Evolutionary conservation across 2,888 invertebrate genomes (phyloP).

Genomic region (Euzetes globulus): DNA sequence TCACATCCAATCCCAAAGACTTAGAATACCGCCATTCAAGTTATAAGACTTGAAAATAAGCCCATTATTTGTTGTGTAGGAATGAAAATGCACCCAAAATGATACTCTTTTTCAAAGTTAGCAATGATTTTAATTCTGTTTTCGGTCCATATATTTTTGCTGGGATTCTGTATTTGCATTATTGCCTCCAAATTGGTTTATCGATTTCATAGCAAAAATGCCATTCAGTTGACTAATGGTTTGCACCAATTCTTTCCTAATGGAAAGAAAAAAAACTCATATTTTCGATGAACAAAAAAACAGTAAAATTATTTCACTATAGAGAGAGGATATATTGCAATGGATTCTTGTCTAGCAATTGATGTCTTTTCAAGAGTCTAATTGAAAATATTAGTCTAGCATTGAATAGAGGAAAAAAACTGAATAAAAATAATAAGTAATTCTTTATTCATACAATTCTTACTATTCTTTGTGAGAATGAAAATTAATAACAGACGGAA

Average conservation of each 20-base stretch:
- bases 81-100: neutral
- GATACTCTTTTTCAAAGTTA: neutral
- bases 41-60: too few species aligned
- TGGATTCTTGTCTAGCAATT: neutral
- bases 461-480: too few species aligned
- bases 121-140: neutral
- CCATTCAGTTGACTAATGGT: conserved; percentile 6
- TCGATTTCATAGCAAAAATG: neutral
- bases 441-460: too few species aligned
- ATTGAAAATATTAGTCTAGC: too few species aligned
- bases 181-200: neutral
- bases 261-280: neutral
- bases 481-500: too few species aligned
- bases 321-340: neutral
- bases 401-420: too few species aligned
- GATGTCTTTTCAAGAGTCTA: too few species aligned
- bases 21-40: too few species aligned
- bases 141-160: neutral
- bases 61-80: too few species aligned
- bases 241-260: neutral
- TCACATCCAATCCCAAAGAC: too few species aligned
- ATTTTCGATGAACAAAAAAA: neutral
- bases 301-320: neutral
- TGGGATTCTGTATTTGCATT: neutral
- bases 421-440: too few species aligned